A percentile compares a stretch with the other conserved stretches of the same genome.
Conservation (phyloP, 2,888 invertebrate species). For the Dermolepida albohirtum region DNA sequence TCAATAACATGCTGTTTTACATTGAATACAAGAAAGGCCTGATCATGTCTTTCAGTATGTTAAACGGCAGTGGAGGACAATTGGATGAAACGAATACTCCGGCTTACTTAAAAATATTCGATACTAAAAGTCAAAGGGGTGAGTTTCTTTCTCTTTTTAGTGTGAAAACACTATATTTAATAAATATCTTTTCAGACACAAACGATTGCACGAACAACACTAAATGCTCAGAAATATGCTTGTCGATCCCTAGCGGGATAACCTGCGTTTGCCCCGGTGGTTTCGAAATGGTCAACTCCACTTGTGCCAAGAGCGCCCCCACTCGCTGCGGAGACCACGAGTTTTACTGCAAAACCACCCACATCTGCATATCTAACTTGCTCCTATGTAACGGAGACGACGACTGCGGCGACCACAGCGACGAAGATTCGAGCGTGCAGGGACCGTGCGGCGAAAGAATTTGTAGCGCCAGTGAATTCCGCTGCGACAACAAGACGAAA, state of each 20-base stretch:
- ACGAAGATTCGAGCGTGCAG: conserved; percentile 69
- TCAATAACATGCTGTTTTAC: conserved; percentile 75
- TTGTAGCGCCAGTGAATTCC: conserved; percentile 57
- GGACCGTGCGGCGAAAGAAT: conserved; percentile 61
- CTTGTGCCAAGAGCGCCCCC: conserved; percentile 46
- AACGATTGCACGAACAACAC: conserved; percentile 70
- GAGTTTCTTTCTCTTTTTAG: conserved; percentile 36
- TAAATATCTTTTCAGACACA: conserved; percentile 41
- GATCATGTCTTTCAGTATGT: conserved; percentile 67
- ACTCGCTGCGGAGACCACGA: conserved; percentile 58
- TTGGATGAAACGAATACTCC: conserved; percentile 73
- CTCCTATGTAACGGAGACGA: conserved; percentile 80
- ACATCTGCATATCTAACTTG: conserved; percentile 74
- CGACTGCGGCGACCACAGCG: conserved; percentile 81
- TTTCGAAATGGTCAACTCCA: conserved; percentile 61
- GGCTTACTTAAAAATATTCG: conserved; percentile 75
- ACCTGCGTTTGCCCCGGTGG: conserved; percentile 70
- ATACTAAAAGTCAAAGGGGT: conserved; percentile 70
- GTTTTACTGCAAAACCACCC: conserved; percentile 59
- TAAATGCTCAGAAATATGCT: conserved; percentile 32
- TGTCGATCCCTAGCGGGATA: conserved; percentile 12
- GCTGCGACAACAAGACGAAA: conserved; percentile 66
- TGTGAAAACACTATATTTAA: background rate
- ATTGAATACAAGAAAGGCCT: conserved; percentile 76
- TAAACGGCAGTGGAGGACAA: conserved; percentile 63